Base-by-base conservation (phyloP, 2,888 invertebrate genomes). In the Micoletzkya japonica region DNA sequence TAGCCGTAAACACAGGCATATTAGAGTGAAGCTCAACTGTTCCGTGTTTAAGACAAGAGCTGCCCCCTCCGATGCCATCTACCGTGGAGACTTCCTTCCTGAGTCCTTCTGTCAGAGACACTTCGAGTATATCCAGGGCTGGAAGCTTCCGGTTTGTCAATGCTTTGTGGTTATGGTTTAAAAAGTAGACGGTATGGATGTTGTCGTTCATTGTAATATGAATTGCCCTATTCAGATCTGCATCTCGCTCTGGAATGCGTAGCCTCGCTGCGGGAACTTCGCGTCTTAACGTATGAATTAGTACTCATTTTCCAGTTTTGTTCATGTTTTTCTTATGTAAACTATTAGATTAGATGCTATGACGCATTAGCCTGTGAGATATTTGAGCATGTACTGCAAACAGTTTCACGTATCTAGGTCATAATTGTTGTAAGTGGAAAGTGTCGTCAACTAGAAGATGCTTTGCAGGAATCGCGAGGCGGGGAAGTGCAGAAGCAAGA, bases 161-260 rank as follows among this genome's bases (percentile, higher is more conserved):
- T 57, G 6, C n/a, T 26, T 57, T 30, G 6, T 14, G n/a, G 24
- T 52, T 52, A n/a, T 52, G 24, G 7, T 17, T 39, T 39, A 7
- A 39, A 39, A n/a, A n/a, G n/a, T n/a, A n/a, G n/a, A n/a, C n/a
- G n/a, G n/a, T n/a, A n/a, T n/a, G n/a, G n/a, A n/a, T n/a, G n/a
- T n/a, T n/a, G n/a, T n/a, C n/a, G n/a, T 44, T 14, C 20, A 44
- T 20, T 44, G 20, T 44, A 44, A 44, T 44, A 44, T 44, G 44
- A 44, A 10, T 44, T 44, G 7, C 26, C 7, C 26, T 54, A n/a
- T 57, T 4, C 64, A 64, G 64, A 52, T 64, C 64, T 20, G 34
- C 70, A 2, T 78, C 80, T 36, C 74, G 80, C 26, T 72, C 76
- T 60, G 80, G 81, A 59, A 81, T 82, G 80, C 74, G 82, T 24